Conservation (phyloP, 2,113 vertebrate species). For the Mobula birostris region DNA sequence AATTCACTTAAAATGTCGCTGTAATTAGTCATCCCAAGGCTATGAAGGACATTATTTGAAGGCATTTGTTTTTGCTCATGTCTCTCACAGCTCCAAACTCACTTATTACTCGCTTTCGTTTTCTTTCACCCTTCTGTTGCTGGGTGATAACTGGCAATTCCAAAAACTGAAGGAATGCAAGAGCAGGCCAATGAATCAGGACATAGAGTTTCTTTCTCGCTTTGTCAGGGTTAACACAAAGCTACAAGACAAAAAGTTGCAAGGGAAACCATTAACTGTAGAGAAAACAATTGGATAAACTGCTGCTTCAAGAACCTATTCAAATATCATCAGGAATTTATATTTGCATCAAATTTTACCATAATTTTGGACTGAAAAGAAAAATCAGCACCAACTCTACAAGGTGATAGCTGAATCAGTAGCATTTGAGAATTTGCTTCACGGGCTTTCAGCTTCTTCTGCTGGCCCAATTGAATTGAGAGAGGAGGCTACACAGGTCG, state of each 20-base stretch:
- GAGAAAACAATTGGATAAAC: not conserved
- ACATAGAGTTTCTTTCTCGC: not conserved
- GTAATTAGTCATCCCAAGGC: not conserved
- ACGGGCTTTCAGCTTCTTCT: no score
- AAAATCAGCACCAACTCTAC: not conserved
- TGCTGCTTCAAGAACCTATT: not conserved
- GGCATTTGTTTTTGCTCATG: not conserved
- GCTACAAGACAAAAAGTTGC: not conserved
- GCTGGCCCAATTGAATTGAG: no score
- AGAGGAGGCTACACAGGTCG: no score
- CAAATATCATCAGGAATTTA: not conserved
- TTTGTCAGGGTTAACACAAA: not conserved
- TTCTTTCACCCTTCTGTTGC: no score
- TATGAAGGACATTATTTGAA: not conserved
- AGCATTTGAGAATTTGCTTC: not conserved
- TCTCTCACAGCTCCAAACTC: not conserved
- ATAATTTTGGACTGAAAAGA: not conserved
- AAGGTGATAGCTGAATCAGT: not conserved
- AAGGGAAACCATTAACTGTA: not conserved
- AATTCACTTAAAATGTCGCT: not conserved
- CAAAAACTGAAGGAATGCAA: not conserved
- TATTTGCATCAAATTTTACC: not conserved
- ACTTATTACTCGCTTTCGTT: not conserved
- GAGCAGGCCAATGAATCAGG: not conserved
- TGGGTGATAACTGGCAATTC: not conserved